Percentiles rank a stretch among this genome's conserved stretches.
These are phyloP conservation scores for Gasterosteus nipponicus DNA, from an alignment of 2,113 vertebrate genomes.

Conservation along the genomic window DNA sequence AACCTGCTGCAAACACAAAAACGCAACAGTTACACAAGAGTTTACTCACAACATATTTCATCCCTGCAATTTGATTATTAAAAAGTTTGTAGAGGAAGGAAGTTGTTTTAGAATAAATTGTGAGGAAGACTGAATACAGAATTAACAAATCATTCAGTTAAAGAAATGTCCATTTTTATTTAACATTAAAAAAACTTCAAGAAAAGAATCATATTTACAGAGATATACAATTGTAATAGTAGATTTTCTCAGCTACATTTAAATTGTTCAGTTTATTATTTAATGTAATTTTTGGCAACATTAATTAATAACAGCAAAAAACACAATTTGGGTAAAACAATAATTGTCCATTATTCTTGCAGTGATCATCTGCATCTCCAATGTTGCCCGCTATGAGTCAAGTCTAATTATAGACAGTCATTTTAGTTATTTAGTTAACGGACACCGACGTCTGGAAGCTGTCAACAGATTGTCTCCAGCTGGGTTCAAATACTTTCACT, in stretches of 20 bases:
- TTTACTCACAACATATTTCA: constrained; percentile 32
- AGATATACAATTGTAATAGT: neutral
- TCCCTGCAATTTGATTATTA: neutral
- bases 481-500: neutral
- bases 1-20: constrained; percentile 78
- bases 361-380: constrained; percentile 1
- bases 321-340: neutral
- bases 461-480: neutral
- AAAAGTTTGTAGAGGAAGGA: neutral
- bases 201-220: neutral
- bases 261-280: neutral
- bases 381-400: neutral
- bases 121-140: neutral
- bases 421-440: neutral
- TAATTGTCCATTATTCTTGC: neutral
- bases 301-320: neutral
- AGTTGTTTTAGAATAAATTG: neutral
- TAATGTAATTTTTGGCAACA: neutral
- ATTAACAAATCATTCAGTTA: neutral
- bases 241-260: neutral
- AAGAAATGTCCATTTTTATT: constrained; percentile 1
- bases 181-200: neutral
- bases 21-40: constrained; percentile 25
- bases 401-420: constrained; percentile 3
- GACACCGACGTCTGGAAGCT: neutral